Evolutionary conservation across 2,888 invertebrate genomes (phyloP), one percentile per base, ranked within the genome.

Genomic region (Agrypnus murinus): DNA sequence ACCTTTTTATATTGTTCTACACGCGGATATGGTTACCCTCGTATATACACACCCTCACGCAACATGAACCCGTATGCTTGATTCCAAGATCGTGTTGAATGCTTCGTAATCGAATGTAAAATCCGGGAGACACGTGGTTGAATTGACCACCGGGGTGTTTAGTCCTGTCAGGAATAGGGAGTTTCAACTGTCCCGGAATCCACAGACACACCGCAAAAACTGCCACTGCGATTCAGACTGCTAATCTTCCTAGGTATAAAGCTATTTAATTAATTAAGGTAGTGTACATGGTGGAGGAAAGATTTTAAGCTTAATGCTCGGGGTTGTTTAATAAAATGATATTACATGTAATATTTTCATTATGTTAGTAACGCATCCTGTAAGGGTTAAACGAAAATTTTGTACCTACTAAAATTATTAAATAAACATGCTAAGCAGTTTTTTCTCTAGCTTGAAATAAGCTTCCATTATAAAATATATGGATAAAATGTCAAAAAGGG

Each of bases 141-240:
- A 46, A 60, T 60, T 60, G 60, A 60, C 60, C 60, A 36, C 59
- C 40, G 19, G 59, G 43, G 43, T 60, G 60, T 45, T 60, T 60
- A 60, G 60, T 45, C 32, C 60, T 60, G 60, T 60, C 46, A 46
- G 46, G 25, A 25, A 43, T n/a, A n/a, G 19, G 43, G 43, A n/a
- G 31, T 17, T 36, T 15, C 15, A 36, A 40, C 58, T 25, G 55
- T 10, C 15, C 60, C 31, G 60, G 17, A 19, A 60, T 34, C 60
- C 60, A 46, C 60, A 15, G 31, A 45, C 60, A 60, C 34, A n/a
- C 60, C 60, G 34, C 60, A 60, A 60, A 60, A 60, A 60, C 45
- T 38, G 38, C 40, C 43, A 32, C 36, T 19, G 38, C 15, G 58
- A 17, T 38, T 36, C 43, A 19, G 40, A 36, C 6, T 55, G 38